phyloP scores from a whole-genome alignment of 2,113 vertebrate genomes.

The Odontesthes bonariensis region DNA sequence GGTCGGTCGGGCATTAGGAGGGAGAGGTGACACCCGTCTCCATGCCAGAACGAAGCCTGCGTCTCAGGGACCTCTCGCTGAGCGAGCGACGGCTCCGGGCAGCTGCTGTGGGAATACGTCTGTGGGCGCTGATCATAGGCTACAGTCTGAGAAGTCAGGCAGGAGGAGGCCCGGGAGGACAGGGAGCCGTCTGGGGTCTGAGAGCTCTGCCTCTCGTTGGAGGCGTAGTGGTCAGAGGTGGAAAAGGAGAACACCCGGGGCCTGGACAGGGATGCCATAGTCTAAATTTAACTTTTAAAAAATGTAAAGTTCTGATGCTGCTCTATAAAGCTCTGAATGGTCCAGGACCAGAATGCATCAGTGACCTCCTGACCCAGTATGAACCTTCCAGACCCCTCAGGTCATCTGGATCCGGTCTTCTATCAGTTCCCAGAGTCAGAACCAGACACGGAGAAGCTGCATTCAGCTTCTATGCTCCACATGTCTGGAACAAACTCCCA shows the following conservation, averaged over 20 bases:
- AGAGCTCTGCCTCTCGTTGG: conserved; percentile 31
- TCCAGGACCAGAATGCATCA: too few species aligned
- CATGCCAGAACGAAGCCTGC: background rate
- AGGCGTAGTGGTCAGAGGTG: background rate
- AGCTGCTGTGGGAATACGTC: conserved; percentile 36
- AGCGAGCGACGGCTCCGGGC: conserved; percentile 13
- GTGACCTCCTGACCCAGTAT: too few species aligned
- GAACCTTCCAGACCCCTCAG: too few species aligned
- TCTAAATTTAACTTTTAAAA: too few species aligned
- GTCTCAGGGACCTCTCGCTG: conserved; percentile 34
- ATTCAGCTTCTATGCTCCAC: too few species aligned
- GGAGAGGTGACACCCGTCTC: conserved; percentile 6
- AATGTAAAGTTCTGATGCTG: too few species aligned
- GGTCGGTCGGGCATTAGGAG: conserved; percentile 15
- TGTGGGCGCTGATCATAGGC: conserved; percentile 42
- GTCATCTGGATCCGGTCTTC: too few species aligned
- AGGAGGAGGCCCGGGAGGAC: conserved; percentile 33
- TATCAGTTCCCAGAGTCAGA: too few species aligned
- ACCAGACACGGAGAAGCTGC: too few species aligned
- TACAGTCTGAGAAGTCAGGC: conserved; percentile 10
- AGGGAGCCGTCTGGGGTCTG: conserved; percentile 30
- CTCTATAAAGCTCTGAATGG: too few species aligned
- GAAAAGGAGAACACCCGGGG: conserved; percentile 31
- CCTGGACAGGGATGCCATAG: background rate
- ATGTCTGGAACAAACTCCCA: too few species aligned